Evolutionary conservation across 2,797 vertebrate genomes (phyloP).

Genomic region (Neostethus bicornis): DNA sequence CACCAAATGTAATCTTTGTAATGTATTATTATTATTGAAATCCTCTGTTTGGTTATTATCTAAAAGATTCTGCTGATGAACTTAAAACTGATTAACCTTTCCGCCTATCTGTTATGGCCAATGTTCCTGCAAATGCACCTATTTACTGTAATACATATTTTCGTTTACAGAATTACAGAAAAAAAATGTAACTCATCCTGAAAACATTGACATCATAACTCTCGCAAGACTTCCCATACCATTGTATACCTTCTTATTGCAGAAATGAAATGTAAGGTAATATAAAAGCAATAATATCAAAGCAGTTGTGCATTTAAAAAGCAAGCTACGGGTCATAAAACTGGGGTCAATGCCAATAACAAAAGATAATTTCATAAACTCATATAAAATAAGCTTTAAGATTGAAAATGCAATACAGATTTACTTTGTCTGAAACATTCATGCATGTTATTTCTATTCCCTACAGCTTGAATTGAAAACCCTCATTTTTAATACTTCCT

Average conservation of each 20-base stretch:
- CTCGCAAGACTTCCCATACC: neutral
- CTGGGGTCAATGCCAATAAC: slow-evolving; percentile 21
- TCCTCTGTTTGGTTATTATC: too few species aligned
- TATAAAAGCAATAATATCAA: slow-evolving; percentile 16
- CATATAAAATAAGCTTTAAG: slow-evolving; percentile 14
- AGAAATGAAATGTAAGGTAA: neutral
- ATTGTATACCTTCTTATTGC: neutral
- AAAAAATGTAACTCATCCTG: neutral
- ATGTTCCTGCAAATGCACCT: neutral
- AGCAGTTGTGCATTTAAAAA: slow-evolving; percentile 8
- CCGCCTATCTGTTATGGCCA: neutral
- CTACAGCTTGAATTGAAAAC: slow-evolving; percentile 3
- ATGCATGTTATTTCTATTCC: slow-evolving; percentile 13
- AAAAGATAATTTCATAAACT: slow-evolving; percentile 24
- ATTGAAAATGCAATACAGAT: slow-evolving; percentile 17
- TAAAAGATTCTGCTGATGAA: neutral
- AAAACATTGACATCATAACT: neutral
- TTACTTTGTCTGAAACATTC: slow-evolving; percentile 10
- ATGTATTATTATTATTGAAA: too few species aligned
- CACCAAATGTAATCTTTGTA: too few species aligned
- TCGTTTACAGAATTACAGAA: neutral
- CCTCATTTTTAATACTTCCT: slow-evolving; percentile 14
- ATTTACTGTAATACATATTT: neutral
- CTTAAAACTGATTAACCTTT: neutral
- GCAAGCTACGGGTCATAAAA: slow-evolving; percentile 21